Evolutionary conservation across 2,888 invertebrate genomes (phyloP).

Genomic region (Polyploca ridens): DNA sequence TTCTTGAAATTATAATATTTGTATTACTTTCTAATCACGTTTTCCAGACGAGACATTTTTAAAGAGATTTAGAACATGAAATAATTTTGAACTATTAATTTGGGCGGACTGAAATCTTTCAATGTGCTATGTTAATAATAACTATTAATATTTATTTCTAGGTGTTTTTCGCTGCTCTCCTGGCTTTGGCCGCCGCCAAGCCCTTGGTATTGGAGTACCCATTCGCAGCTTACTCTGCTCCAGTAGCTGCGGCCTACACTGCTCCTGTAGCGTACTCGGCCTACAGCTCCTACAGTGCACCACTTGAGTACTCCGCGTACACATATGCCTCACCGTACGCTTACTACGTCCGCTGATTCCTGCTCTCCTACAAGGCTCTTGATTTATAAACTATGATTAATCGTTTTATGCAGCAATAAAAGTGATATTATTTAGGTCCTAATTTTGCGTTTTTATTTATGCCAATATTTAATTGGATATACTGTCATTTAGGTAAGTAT

Average conservation of each 20-base stretch:
- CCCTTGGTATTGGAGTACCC: slow-evolving; percentile 71
- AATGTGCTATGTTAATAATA: not conserved
- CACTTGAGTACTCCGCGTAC: slow-evolving; percentile 63
- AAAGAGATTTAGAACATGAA: no score
- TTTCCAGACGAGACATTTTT: no score
- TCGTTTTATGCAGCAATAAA: slow-evolving; percentile 3
- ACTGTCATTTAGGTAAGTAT: no score
- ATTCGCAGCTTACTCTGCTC: slow-evolving; percentile 71
- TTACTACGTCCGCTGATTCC: slow-evolving; percentile 65
- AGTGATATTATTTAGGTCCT: not conserved
- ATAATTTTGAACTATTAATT: no score
- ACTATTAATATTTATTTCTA: slow-evolving; percentile 36
- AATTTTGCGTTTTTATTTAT: not conserved
- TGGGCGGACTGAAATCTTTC: not conserved
- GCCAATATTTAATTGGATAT: not conserved
- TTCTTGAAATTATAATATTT: no score
- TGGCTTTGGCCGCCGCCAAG: slow-evolving; percentile 82
- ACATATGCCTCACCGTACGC: slow-evolving; percentile 66
- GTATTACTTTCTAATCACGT: no score
- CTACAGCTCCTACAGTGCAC: slow-evolving; percentile 52
- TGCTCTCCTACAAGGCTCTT: not conserved
- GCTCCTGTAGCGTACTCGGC: slow-evolving; percentile 74
- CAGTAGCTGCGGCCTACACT: slow-evolving; percentile 75
- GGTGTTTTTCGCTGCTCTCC: slow-evolving; percentile 77
- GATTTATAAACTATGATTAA: not conserved